Evolutionary conservation across 2,888 invertebrate genomes (phyloP), one percentile per base, ranked within the genome.

Genomic region (Griposia aprilina): DNA sequence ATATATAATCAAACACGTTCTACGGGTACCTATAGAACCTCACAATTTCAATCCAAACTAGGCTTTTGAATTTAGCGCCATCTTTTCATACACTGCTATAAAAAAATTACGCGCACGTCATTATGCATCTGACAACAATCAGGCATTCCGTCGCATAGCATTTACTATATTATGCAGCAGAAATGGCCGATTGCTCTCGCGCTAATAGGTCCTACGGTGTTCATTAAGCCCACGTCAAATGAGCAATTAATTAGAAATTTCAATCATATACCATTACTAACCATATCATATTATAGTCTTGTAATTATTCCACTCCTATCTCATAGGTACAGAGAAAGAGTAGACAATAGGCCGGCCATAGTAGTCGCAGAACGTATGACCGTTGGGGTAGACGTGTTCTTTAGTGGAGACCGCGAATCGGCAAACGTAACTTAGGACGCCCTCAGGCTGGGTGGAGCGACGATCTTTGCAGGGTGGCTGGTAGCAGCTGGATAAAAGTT

Each of bases 231-330:
- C n/a, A 69, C 71, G 50, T 76, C 65, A 81, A 76, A 83, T 85
- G 72, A 85, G 57, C 69, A 76, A 76, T 85, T 85, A 83, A 73
- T 66, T 73, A 72, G 82, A 81, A 76, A 72, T 85, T 81, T 85
- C 81, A 85, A 85, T 83, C 48, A 76, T n/a, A 45, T 70, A 52
- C 65, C 45, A 73, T 66, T 69, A 68, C 76, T 60, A 68, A 20
- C 50, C 41, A n/a, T 72, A 66, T 50, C 65, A 55, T 55, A 68
- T 55, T 45, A 70, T 26, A 17, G 52, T 81, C 26, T 23, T 55
- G n/a, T 52, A 57, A 59, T 69, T 63, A 57, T 57, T 55, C n/a
- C 30, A 63, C 2, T n/a, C 4, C 20, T 63, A 13, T 57, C 23
- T 15, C 7, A 3, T 15, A 17, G 45, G 8, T 36, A 17, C 41